Evolutionary conservation across 2,888 invertebrate species (phyloP), one percentile per base, ranked within the genome.

Genomic region (Helicoverpa assulta): DNA sequence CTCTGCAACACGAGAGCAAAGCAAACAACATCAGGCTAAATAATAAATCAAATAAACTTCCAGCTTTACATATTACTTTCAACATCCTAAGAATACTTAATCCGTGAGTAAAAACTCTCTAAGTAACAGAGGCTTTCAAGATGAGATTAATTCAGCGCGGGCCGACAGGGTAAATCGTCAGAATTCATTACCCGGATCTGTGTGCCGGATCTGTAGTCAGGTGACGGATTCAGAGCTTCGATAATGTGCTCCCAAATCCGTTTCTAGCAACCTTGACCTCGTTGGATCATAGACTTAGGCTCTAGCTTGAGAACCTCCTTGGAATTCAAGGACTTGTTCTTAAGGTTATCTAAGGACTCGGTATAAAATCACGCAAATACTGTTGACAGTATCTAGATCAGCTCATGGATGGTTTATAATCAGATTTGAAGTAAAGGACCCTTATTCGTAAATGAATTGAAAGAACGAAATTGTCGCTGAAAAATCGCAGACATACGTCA

Each of bases 121-220:
- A 74, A 78, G 77, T 78, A 77, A 85, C 82, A 81, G 78, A 72
- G 69, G 76, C 81, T 84, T 84, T 73, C 51, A 75, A 77, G 84
- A 82, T 72, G 80, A 84, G 86, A 88, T 89, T 89, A 86, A 83
- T 80, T 80, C 76, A 70, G 55, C 72, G 67, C 64, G 76, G 70
- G 26, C 59, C 68, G 19, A 80, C 47, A n/a, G 77, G 77, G 80
- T 81, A 83, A 88, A 87, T 85, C 83, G 83, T 73, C 74, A 79
- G 80, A 83, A 84, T 87, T 89, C 86, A 89, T 90, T 89, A 89
- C 82, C 72, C 62, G 70, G 76, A 78, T 80, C 72, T 67, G 64
- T 64, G 52, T 5, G 51, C 58, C 57, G 50, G 62, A 76, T 80
- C 74, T 76, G 70, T 73, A 79, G 76, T 81, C 67, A 76, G 77